Base-by-base conservation (phyloP, 2,888 invertebrate genomes). In the Panopea generosa region DNA sequence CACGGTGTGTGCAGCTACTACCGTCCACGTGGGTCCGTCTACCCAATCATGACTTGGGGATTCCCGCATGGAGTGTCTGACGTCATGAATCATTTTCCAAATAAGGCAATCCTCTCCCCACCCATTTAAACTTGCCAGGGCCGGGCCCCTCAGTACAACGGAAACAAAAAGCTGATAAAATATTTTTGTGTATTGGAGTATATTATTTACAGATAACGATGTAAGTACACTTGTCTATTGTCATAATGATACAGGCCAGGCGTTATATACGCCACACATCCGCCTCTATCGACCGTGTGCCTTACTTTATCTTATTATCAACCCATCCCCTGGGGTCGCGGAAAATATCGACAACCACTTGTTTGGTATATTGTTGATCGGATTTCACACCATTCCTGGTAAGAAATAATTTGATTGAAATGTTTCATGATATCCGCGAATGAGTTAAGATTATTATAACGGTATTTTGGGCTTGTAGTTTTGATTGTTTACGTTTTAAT, bases 91-190 rank as follows among this genome's bases (percentile, higher is more conserved):
- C 72, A 77, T 69, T 55, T 77, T 66, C 87, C 87, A 84, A 85
- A 85, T 87, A 85, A 83, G 85, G 87, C 83, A 80, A 83, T 84
- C 82, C 82, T 74, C 75, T 81, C 86, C 87, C 87, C 86, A 84
- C 85, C 87, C 87, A 84, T 76, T 84, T 77, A 63, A 68, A 68
- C 69, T 71, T 79, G 66, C 78, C 63, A 84, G 87, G 87, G 87
- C 74, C 84, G 83, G 86, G 86, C 49, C 24, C 67, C 47, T 24
- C 55, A 49, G n/a, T 57, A 50, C 55, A 38, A 55, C 56, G 43
- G 49, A 49, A 26, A 45, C 52, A 40, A 47, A 47, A 18, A 40
- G 38, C 7, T 11, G 14, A 9, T 4, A n/a, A 33, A 59, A 18
- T 40, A 43, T 33, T 33, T 52, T 18, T 52, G 33, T 52, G 52